A percentile compares a stretch with the other conserved stretches of the same genome.
Conservation (phyloP, 2,113 vertebrate genomes). For the Oryzias melastigma region DNA sequence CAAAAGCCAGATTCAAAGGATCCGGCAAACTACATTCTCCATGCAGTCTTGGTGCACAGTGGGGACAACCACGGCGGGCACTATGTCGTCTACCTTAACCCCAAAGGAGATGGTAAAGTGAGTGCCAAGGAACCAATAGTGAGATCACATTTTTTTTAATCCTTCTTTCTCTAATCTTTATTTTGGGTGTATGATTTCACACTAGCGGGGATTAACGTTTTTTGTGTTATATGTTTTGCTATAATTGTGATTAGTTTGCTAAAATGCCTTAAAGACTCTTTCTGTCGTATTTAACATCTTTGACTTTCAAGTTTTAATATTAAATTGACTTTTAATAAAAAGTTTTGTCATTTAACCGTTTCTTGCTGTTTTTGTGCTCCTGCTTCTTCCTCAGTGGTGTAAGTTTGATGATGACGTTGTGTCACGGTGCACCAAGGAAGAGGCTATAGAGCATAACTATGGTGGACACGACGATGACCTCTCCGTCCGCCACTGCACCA, state of each 20-base stretch:
- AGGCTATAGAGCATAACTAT: constrained; percentile 98
- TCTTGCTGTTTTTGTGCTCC: neutral
- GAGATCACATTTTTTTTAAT: constrained; percentile 54
- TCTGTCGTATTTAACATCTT: too few relatives aligned
- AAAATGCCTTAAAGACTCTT: too few relatives aligned
- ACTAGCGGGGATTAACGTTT: neutral
- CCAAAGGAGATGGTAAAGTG: constrained; percentile 98
- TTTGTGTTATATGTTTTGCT: neutral
- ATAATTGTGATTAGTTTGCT: neutral
- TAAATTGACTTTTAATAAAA: too few relatives aligned
- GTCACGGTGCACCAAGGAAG: constrained; percentile 96
- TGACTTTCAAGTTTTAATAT: too few relatives aligned
- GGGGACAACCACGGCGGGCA: constrained; percentile 99
- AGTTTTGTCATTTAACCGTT: neutral
- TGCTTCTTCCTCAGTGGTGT: constrained; percentile 84
- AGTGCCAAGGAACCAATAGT: constrained; percentile 83
- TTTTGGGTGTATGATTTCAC: neutral
- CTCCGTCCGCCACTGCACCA: constrained; percentile 96
- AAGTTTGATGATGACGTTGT: constrained; percentile 98
- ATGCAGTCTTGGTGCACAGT: constrained; percentile 96
- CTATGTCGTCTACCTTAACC: constrained; percentile 99
- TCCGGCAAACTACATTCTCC: constrained; percentile 97
- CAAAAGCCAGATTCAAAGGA: constrained; percentile 98
- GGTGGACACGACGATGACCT: constrained; percentile 96
- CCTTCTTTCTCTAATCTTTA: constrained; percentile 41